Evolutionary conservation across 2,888 invertebrate species (phyloP), one percentile per base, ranked within the genome.

Genomic region (Podotricha telesiphe): DNA sequence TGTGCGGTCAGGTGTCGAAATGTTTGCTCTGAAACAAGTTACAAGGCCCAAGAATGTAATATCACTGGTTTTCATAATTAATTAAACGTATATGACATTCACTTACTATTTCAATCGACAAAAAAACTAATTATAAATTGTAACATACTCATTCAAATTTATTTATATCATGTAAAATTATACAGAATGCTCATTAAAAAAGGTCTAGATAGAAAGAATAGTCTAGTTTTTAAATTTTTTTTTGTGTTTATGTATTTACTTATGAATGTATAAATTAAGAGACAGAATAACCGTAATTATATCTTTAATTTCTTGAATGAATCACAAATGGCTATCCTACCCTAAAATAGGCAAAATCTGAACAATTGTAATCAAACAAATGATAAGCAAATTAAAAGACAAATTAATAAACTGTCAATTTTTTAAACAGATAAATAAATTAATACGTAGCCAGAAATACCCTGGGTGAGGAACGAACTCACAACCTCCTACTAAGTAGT

Each of bases 1-100:
- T 78, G 76, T 71, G 69, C 72, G 45, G 71, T 69, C 78, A 79
- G 78, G 75, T 80, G 77, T 77, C 74, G 75, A 75, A 78, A 79
- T 77, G 74, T 77, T 77, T 75, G 74, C 72, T 73, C 69, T 72
- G 50, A 73, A 76, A 75, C 75, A 61, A 72, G 74, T 77, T 72
- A 67, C 66, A 69, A 71, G 50, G 53, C 47, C 58, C 63, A 63
- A 72, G 74, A 75, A 74, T 75, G 71, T 67, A 71, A 73, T 72
- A 73, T 69, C 74, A 73, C 71, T 72, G 67, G 73, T 73, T 72
- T 63, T 47, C 40, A 72, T 37, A 47, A 70, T 64, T 50, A 71
- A 58, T 68, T 66, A 62, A 69, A 69, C 56, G 20, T 51, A 53
- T 51, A 37, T 63, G 67, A 65, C 67, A 71, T 69, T 71, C 51